Evolutionary conservation across 2,797 vertebrate genomes (phyloP).

Genomic region (Enteromius anoplus): DNA sequence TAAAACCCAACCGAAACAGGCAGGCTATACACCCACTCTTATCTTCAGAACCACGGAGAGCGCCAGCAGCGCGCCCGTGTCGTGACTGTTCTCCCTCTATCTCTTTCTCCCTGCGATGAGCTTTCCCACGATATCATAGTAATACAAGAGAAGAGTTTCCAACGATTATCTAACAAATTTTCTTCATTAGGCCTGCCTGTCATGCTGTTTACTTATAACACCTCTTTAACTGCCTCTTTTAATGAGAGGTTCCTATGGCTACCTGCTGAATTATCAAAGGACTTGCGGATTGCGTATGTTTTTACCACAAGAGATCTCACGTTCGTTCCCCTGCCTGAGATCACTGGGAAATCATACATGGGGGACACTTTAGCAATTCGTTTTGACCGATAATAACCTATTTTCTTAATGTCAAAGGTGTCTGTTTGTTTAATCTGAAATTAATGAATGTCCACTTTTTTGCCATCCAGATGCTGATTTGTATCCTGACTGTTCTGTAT

Average conservation of each 20-base stretch:
- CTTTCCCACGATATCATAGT: constrained; percentile 47
- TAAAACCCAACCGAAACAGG: constrained; percentile 25
- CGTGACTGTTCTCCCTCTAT: constrained; percentile 46
- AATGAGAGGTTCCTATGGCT: constrained; percentile 49
- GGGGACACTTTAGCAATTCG: constrained; percentile 28
- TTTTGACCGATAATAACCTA: not conserved
- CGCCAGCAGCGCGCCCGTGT: constrained; percentile 40
- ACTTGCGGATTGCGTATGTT: constrained; percentile 12
- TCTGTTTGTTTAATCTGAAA: not conserved
- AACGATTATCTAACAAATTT: constrained; percentile 31
- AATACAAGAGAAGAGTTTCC: constrained; percentile 23
- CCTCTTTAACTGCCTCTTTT: constrained; percentile 34
- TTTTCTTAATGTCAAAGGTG: not conserved
- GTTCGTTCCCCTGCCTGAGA: constrained; percentile 21
- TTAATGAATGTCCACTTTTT: not conserved
- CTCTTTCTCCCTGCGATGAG: constrained; percentile 5
- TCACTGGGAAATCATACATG: constrained; percentile 34
- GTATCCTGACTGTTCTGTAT: not conserved
- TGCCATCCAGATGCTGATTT: not conserved
- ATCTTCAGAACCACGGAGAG: constrained; percentile 78
- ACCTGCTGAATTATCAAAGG: constrained; percentile 33
- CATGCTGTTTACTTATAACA: constrained; percentile 33
- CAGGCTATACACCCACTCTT: constrained; percentile 34
- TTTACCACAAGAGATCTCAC: constrained; percentile 26
- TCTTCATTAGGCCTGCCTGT: constrained; percentile 20